Percentiles rank a stretch among this genome's conserved stretches.
phyloP scores from a whole-genome alignment of 1,140 invertebrate species.

The Hermetia illucens region DNA sequence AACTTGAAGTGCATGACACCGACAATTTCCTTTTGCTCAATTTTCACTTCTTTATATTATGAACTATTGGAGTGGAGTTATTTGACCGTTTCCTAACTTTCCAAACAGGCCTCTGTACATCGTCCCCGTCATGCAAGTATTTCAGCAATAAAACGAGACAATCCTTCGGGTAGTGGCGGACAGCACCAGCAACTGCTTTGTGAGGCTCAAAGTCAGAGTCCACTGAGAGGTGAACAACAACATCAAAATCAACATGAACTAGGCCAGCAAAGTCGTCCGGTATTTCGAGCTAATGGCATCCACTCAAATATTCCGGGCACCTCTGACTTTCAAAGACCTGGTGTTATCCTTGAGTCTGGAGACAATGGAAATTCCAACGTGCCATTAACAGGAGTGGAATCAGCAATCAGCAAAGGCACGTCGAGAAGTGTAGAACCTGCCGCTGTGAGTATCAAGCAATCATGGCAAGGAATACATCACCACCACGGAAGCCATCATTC shows the following conservation, averaged over 20 bases:
- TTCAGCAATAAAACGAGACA: slow-evolving; percentile 4
- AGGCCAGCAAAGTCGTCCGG: background rate
- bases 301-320: background rate
- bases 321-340: background rate
- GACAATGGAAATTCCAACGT: background rate
- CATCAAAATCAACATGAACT: slow-evolving; percentile 4
- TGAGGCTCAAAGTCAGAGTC: slow-evolving; percentile 7
- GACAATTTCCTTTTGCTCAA: too few relatives aligned
- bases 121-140: slow-evolving; percentile 9
- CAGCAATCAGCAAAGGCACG: background rate
- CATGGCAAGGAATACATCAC: background rate
- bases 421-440: too few relatives aligned
- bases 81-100: too few relatives aligned
- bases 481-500: slow-evolving; percentile 7
- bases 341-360: background rate
- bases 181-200: slow-evolving; percentile 4
- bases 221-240: slow-evolving; percentile 3
- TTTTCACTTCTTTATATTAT: too few relatives aligned
- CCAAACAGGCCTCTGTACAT: slow-evolving; percentile 10
- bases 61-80: too few relatives aligned
- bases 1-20: too few relatives aligned
- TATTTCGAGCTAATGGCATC: too few relatives aligned
- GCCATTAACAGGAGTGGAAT: background rate
- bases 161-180: background rate
- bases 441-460: background rate